Evolutionary conservation across 2,888 invertebrate species (phyloP), one percentile per base, ranked within the genome.

Genomic region (Philereme vetulata): DNA sequence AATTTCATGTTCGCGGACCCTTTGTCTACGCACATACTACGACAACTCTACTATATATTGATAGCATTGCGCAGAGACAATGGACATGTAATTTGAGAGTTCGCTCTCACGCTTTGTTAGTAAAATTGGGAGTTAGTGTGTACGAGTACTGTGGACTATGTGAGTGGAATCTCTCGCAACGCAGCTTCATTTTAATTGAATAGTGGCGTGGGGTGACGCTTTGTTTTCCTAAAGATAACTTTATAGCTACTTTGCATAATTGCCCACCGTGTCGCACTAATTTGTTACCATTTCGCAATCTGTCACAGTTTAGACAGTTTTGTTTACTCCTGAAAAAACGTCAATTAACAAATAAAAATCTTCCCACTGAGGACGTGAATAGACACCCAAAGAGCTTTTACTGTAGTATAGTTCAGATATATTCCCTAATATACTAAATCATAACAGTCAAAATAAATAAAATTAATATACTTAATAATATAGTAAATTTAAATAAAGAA

Each of bases 131-230:
- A 42, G 9, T 11, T 49, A 49, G 45, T 61, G 32, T 61, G 60
- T 51, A 51, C 43, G 51, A 40, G 48, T 21, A 45, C 11, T 56
- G 40, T 5, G 48, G 11, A 34, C 49, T 82, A 86, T 90, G 89
- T 90, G 90, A 90, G 86, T 86, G 82, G 89, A 88, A 90, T 90
- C 84, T 82, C 81, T 79, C 71, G 77, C 81, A 80, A 77, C 84
- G 81, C 84, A 85, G 89, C 84, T 87, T 86, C 85, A 84, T 90
- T 91, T 85, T 91, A 91, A 92, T 92, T 91, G 91, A 92, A 92
- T 92, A 91, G 90, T 91, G 75, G 77, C 72, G 77, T 78, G 82
- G 85, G 85, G 88, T 80, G 81, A 68, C 76, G 71, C 76, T 79
- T 86, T 90, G 89, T 88, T 90, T 86, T 90, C 82, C 85, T 86